Conservation (phyloP, 1,140 invertebrate species). For the Drosophila lacteicornis region DNA sequence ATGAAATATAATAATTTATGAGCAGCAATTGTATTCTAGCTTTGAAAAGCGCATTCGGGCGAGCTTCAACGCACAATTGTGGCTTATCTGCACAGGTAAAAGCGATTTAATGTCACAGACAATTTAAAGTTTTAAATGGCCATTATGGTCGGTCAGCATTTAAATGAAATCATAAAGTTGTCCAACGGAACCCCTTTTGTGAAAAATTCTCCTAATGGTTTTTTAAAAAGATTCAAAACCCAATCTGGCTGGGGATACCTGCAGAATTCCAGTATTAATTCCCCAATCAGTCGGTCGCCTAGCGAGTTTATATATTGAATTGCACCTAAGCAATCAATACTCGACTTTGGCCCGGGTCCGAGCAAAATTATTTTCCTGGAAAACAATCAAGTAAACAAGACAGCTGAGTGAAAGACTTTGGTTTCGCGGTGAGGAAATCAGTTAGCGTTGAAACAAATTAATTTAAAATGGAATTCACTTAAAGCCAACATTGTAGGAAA, state of each 20-base stretch:
- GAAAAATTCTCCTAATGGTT: neutral
- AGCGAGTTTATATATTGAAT: neutral
- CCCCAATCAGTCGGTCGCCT: neutral
- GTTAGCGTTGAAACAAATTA: neutral
- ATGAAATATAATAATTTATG: neutral
- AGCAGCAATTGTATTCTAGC: neutral
- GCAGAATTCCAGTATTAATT: neutral
- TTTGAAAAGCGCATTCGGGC: neutral
- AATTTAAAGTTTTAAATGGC: neutral
- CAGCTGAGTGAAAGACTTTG: conserved; percentile 22
- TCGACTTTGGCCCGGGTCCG: conserved; percentile 11
- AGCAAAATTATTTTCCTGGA: conserved; percentile 5
- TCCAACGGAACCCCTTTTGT: neutral
- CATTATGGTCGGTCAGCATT: conserved; percentile 3
- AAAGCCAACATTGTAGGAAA: neutral
- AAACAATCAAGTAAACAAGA: conserved; percentile 23
- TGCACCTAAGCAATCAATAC: conserved; percentile 26
- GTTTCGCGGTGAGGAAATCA: neutral
- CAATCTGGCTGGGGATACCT: neutral
- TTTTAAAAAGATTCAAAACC: neutral
- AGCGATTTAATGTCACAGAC: conserved; percentile 6
- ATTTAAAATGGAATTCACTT: neutral
- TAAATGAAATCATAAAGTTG: neutral
- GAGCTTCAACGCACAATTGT: neutral
- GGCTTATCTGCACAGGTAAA: neutral